These are phyloP conservation scores for Lepidotrigona ventralis DNA, from an alignment of 1,140 invertebrate species.

Conservation along the genomic window DNA sequence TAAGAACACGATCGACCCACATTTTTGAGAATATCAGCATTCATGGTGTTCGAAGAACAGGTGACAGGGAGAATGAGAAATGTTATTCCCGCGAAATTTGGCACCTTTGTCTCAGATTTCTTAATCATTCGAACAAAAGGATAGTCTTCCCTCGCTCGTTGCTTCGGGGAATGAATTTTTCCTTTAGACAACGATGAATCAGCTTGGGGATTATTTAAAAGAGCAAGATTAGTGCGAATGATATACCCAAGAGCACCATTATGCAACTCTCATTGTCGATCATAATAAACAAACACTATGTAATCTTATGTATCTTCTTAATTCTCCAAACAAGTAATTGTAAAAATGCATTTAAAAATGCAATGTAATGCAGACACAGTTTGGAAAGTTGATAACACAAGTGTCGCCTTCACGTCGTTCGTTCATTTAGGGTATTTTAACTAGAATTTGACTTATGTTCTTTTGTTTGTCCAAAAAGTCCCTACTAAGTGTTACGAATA, in stretches of 20 bases:
- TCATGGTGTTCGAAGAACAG: conserved; percentile 41
- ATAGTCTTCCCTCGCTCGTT: neutral
- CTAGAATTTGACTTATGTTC: too few species aligned
- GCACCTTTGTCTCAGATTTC: conserved; percentile 25
- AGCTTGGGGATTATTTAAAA: neutral
- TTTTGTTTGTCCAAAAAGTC: too few species aligned
- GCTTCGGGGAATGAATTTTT: neutral
- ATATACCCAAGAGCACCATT: neutral
- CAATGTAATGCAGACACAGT: too few species aligned
- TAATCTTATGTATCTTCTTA: too few species aligned
- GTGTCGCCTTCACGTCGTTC: too few species aligned
- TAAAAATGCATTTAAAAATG: too few species aligned
- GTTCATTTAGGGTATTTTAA: too few species aligned
- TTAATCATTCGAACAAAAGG: conserved; percentile 37
- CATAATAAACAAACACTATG: too few species aligned
- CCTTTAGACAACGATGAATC: neutral
- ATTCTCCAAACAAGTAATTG: too few species aligned
- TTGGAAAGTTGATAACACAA: too few species aligned
- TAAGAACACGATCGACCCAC: conserved; percentile 18
- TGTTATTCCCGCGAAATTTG: conserved; percentile 21
- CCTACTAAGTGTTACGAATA: too few species aligned
- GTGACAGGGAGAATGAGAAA: conserved; percentile 34
- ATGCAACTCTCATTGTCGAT: too few species aligned
- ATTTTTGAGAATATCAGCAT: conserved; percentile 57
- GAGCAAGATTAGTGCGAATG: neutral